Percentiles rank a stretch among this genome's conserved stretches.
Evolutionary conservation across 2,113 vertebrate species (phyloP).

Genomic region (Eidolon helvum): DNA sequence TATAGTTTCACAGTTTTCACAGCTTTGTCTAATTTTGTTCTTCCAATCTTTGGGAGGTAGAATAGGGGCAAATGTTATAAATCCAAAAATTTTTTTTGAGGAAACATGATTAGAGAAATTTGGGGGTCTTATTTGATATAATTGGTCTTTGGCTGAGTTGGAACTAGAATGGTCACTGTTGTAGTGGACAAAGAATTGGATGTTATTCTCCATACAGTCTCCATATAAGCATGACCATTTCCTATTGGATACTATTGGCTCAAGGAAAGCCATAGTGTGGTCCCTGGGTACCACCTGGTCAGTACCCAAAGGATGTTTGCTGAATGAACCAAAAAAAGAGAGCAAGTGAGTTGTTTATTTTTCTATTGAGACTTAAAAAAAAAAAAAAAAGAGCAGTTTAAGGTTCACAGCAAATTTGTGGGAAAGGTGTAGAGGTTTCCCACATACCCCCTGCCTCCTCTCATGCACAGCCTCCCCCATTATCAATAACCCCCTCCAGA

Average conservation of each 20-base stretch:
- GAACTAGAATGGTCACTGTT: background rate
- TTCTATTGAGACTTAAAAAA: background rate
- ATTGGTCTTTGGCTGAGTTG: background rate
- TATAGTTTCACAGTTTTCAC: background rate
- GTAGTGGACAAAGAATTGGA: background rate
- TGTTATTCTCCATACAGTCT: background rate
- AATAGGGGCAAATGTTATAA: background rate
- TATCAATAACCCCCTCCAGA: background rate
- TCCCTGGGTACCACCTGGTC: background rate
- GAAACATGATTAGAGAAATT: background rate
- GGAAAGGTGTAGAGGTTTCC: background rate
- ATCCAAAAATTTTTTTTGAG: background rate
- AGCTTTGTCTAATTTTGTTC: background rate
- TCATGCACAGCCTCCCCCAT: background rate
- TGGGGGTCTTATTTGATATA: background rate
- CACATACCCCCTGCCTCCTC: too few relatives aligned
- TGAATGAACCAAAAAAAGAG: background rate
- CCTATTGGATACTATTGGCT: background rate
- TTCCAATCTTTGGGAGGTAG: background rate
- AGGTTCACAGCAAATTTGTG: background rate
- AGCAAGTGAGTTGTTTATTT: background rate
- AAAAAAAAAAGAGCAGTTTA: background rate
- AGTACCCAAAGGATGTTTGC: background rate
- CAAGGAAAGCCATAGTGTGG: background rate
- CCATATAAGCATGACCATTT: background rate